These are phyloP conservation scores for Lichenostomus cassidix DNA, from an alignment of 2,113 vertebrate genomes.

Conservation along the genomic window DNA sequence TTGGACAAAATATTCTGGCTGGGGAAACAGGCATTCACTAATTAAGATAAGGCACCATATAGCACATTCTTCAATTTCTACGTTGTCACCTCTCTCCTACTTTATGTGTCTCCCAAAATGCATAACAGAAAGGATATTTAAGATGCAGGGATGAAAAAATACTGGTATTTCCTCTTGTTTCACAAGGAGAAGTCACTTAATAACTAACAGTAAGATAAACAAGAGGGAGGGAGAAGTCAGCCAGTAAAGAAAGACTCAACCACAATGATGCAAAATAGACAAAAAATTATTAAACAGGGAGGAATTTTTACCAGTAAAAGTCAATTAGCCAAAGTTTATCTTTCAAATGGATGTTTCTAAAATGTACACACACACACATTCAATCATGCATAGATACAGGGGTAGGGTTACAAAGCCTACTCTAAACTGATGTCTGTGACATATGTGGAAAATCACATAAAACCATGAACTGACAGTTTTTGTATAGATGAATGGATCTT, in stretches of 20 bases:
- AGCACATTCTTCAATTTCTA: not conserved
- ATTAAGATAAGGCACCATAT: not conserved
- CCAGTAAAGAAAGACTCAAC: not conserved
- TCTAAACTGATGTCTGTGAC: not conserved
- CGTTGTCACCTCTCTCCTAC: not conserved
- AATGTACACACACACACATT: not conserved
- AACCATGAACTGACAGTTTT: not conserved
- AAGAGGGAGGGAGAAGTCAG: not conserved
- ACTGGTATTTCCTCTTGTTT: conserved; percentile 20
- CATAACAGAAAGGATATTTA: not conserved
- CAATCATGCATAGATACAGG: not conserved
- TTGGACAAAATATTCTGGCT: not conserved
- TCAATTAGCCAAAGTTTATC: not conserved
- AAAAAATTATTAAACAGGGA: not conserved
- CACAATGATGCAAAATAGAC: not conserved
- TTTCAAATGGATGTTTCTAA: not conserved
- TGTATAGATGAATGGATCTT: not conserved
- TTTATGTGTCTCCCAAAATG: not conserved
- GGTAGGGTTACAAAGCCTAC: not conserved
- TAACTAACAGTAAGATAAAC: conserved; percentile 30
- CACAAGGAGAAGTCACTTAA: not conserved
- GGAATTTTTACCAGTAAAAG: not conserved
- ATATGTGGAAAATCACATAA: conserved; percentile 24
- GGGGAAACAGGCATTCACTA: not conserved
- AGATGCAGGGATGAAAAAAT: not conserved